Base-by-base conservation (phyloP, 2,888 invertebrate genomes). In the Teleiodes luculella region DNA sequence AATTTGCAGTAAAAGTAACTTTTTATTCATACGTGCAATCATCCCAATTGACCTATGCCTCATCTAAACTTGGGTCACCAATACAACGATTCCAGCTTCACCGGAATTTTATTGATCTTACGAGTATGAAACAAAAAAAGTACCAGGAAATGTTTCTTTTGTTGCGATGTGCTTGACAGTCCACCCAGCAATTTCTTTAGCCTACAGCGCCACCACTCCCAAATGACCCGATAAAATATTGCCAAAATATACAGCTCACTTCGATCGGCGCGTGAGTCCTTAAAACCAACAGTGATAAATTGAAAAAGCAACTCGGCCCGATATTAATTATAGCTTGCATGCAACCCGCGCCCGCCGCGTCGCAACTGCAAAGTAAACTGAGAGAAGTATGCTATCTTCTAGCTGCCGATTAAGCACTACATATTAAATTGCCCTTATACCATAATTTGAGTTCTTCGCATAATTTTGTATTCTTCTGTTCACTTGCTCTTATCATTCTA, bases 311-410 rank as follows among this genome's bases (percentile, higher is more conserved):
- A 67, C 66, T 61, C 67, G 64, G 65, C 62, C 64, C 61, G 68
- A 68, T 73, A 76, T 75, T 78, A 78, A 80, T 79, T 78, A 76
- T 65, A 68, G 57, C 45, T 61, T 52, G 54, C 59, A 61, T n/a
- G n/a, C n/a, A n/a, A n/a, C n/a, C n/a, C n/a, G n/a, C n/a, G 59
- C 60, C 61, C 59, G 64, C 64, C 59, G 64, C 64, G 64, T 66
- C 64, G 64, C 62, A 64, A 60, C 58, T 24, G 49, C 30, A 46
- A 41, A 46, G 52, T 20, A 33, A 2, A n/a, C 2, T 5, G 8
- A 33, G 33, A 10, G 2, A 33, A 33, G n/a, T 33, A 33, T 5
- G 33, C 3, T 10, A 8, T 11, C n/a, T 33, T 33, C 11, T 10
- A 8, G 8, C 33, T 33, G 2, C 5, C 10, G 33, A n/a, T 33